These are phyloP conservation scores for Apoda limacodes DNA, from an alignment of 2,888 invertebrate species.

Conservation along the genomic window DNA sequence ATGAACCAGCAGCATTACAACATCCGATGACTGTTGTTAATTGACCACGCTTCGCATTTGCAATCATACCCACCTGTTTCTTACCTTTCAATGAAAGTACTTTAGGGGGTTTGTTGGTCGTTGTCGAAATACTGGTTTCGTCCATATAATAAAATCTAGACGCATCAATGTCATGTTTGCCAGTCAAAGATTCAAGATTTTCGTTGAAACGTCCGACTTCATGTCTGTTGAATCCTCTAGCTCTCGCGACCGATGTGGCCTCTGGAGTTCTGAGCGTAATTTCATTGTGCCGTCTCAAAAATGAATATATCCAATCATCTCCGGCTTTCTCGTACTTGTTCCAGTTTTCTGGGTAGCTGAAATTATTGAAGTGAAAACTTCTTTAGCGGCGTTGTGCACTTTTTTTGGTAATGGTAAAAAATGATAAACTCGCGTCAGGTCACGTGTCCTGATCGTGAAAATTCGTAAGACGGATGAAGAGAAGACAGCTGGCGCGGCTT, in stretches of 20 bases:
- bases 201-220: slow-evolving; percentile 20
- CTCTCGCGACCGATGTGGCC: slow-evolving; percentile 21
- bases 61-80: slow-evolving; percentile 22
- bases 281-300: slow-evolving; percentile 17
- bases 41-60: slow-evolving; percentile 23
- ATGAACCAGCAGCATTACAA: slow-evolving; percentile 26
- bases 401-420: no score
- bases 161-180: slow-evolving; percentile 20
- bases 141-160: slow-evolving; percentile 20
- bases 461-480: no score
- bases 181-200: slow-evolving; percentile 18
- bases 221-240: slow-evolving; percentile 21
- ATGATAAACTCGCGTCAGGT: no score
- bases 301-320: slow-evolving; percentile 15
- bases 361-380: no score
- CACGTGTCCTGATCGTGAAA: no score
- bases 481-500: no score
- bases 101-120: slow-evolving; percentile 20
- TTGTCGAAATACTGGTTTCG: slow-evolving; percentile 21
- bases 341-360: slow-evolving; percentile 20
- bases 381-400: no score
- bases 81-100: slow-evolving; percentile 18
- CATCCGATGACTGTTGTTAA: slow-evolving; percentile 24
- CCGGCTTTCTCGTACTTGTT: slow-evolving; percentile 17
- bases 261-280: slow-evolving; percentile 21